Evolutionary conservation across 2,797 vertebrate genomes (phyloP).

Genomic region (Lepilemur septentrionalis): DNA sequence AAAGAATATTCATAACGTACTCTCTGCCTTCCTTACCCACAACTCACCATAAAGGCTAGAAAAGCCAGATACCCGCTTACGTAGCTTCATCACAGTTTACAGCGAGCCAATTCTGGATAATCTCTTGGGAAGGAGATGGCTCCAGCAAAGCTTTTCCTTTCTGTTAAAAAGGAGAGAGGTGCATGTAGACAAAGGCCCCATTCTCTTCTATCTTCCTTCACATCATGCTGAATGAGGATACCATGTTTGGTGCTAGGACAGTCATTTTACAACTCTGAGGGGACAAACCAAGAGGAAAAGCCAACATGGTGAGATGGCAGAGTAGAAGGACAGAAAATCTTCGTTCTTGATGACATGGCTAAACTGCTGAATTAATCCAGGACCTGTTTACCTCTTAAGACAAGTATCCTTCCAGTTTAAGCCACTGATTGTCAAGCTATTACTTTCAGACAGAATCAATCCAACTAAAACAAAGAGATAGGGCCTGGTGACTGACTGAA

Average conservation of each 20-base stretch:
- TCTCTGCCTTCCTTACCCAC: neutral
- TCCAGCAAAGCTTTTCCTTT: neutral
- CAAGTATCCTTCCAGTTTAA: neutral
- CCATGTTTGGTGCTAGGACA: neutral
- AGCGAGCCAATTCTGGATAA: neutral
- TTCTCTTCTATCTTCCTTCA: neutral
- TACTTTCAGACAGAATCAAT: conserved; percentile 13
- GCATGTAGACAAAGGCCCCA: neutral
- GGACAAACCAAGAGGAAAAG: neutral
- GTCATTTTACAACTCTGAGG: neutral
- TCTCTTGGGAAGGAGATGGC: neutral
- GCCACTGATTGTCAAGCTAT: neutral
- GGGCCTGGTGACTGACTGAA: neutral
- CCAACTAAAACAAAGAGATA: neutral
- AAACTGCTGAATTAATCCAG: neutral
- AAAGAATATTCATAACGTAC: neutral
- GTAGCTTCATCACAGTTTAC: neutral
- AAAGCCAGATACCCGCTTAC: neutral
- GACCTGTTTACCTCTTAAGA: neutral
- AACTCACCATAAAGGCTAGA: neutral
- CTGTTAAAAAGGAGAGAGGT: neutral
- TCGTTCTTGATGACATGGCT: neutral
- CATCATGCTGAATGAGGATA: neutral
- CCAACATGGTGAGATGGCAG: neutral
- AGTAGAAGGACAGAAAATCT: neutral